Percentiles rank a stretch among this genome's conserved stretches.
Conservation (phyloP, 1,140 invertebrate species). For the Drosophila melanogaster region Release_6_plus_ISO1_MT NT_037436.4:660001-660500, state of each 20-base stretch:
- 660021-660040: conserved; percentile 47
- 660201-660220: conserved; percentile 5
- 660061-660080: conserved; percentile 82
- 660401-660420: conserved; percentile 79
- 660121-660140: conserved; percentile 72
- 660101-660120: conserved; percentile 15
- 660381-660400: conserved; percentile 45
- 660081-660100: conserved; percentile 56
- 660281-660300: conserved; percentile 79
- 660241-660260: conserved; percentile 78
- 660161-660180: conserved; percentile 63
- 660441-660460: conserved; percentile 42
- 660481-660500: no score
- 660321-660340: conserved; percentile 11
- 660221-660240: conserved; percentile 24
- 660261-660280: conserved; percentile 81
- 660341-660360: conserved; percentile 37
- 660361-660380: conserved; percentile 43
- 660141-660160: conserved; percentile 78
- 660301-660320: conserved; percentile 13
- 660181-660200: conserved; percentile 19
- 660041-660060: conserved; percentile 49
- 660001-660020: conserved; percentile 60
- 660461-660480: conserved; percentile 6
- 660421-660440: conserved; percentile 71